These are phyloP conservation scores for Phalacrocorax aristotelis DNA, from an alignment of 2,113 vertebrate species.

Conservation along the genomic window DNA sequence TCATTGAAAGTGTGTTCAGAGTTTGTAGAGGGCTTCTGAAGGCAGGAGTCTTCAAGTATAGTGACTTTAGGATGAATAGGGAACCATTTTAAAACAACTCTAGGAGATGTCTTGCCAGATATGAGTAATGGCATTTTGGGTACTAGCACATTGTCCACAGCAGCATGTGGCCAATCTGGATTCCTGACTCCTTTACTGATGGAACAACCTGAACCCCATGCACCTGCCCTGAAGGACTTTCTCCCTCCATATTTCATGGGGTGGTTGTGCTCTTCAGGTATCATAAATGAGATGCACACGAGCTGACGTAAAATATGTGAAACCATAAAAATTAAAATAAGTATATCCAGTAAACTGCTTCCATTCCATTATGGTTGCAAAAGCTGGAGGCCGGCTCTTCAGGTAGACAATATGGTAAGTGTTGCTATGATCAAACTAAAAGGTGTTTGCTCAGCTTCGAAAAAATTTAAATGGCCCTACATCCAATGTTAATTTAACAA, in stretches of 20 bases:
- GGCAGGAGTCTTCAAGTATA: neutral
- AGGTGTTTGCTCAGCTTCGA: neutral
- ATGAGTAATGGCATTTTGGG: neutral
- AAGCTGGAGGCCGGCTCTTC: neutral
- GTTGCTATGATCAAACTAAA: neutral
- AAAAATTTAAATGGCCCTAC: neutral
- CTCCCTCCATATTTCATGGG: neutral
- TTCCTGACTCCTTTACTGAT: neutral
- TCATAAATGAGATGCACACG: neutral
- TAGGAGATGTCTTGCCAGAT: neutral
- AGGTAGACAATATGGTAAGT: neutral
- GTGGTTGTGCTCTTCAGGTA: neutral
- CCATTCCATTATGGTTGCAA: neutral
- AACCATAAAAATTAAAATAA: neutral
- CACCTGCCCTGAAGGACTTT: neutral
- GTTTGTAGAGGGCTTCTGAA: neutral
- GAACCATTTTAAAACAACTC: neutral
- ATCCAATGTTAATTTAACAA: neutral
- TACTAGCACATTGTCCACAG: neutral
- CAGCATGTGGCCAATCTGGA: neutral
- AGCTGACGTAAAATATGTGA: neutral
- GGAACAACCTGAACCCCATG: neutral
- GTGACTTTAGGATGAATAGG: neutral
- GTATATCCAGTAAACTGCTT: neutral
- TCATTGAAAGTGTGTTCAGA: neutral